phyloP scores from a whole-genome alignment of 2,888 invertebrate genomes.

The Eucriotettix oculatus region DNA sequence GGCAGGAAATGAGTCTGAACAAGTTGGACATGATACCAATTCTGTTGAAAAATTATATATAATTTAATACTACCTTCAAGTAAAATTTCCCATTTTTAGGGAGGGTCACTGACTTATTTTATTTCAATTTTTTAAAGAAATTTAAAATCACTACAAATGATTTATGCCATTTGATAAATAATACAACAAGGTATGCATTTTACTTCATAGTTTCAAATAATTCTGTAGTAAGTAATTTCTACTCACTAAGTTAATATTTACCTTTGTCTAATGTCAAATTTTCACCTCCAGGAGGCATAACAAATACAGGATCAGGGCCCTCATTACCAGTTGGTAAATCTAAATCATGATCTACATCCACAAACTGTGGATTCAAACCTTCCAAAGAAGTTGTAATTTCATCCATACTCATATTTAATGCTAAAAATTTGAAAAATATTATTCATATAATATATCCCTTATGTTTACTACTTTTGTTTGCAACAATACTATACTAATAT shows the following conservation, averaged over 20 bases:
- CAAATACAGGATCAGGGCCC: slow-evolving; percentile 28
- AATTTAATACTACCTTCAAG: too few relatives aligned
- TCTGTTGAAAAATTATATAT: not conserved
- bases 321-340: slow-evolving; percentile 32
- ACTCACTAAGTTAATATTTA: not conserved
- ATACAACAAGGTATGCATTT: too few relatives aligned
- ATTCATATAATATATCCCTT: too few relatives aligned
- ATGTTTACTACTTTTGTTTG: too few relatives aligned
- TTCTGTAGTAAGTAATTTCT: not conserved
- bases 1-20: slow-evolving; percentile 5
- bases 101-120: too few relatives aligned
- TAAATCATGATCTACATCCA: slow-evolving; percentile 30
- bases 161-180: too few relatives aligned
- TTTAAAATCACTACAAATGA: too few relatives aligned
- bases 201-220: too few relatives aligned
- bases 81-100: too few relatives aligned
- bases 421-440: not conserved
- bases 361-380: slow-evolving; percentile 22
- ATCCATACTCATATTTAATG: not conserved
- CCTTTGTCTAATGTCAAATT: not conserved
- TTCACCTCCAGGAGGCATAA: not conserved
- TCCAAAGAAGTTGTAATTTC: not conserved
- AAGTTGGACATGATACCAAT: slow-evolving; percentile 7
- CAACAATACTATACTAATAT: too few relatives aligned
- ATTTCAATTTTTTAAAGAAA: too few relatives aligned